These are phyloP conservation scores for Erynnis tages DNA, from an alignment of 2,888 invertebrate species.

Conservation along the genomic window DNA sequence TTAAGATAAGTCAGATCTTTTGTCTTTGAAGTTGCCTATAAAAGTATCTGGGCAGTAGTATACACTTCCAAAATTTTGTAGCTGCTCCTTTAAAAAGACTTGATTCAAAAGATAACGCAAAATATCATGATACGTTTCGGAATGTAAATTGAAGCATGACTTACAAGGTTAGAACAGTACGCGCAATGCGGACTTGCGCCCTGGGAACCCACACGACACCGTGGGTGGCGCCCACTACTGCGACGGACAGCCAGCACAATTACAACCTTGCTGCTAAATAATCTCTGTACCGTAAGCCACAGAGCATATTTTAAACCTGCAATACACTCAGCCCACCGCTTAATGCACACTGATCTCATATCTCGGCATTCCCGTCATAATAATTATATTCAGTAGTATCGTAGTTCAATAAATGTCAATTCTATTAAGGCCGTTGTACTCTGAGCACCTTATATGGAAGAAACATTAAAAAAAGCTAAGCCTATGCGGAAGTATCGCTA, in stretches of 20 bases:
- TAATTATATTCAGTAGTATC: slow-evolving; percentile 53
- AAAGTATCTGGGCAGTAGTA: too few species aligned
- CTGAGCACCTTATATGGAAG: neutral
- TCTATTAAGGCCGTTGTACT: neutral
- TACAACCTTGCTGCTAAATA: slow-evolving; percentile 28
- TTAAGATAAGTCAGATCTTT: too few species aligned
- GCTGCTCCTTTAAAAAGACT: too few species aligned
- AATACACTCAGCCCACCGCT: slow-evolving; percentile 34
- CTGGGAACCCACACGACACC: slow-evolving; percentile 48
- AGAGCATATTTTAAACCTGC: slow-evolving; percentile 17
- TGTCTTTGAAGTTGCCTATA: too few species aligned
- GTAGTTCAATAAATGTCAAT: slow-evolving; percentile 59
- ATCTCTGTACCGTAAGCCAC: slow-evolving; percentile 21
- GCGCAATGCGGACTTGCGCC: slow-evolving; percentile 70
- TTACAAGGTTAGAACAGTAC: slow-evolving; percentile 54
- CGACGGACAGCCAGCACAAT: slow-evolving; percentile 40
- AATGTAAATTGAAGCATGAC: slow-evolving; percentile 17
- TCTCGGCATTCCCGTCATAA: slow-evolving; percentile 56
- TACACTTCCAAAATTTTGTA: too few species aligned
- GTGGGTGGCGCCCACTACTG: slow-evolving; percentile 48
- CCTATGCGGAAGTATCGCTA: neutral
- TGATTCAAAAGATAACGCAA: neutral
- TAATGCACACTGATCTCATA: slow-evolving; percentile 58
- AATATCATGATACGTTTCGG: slow-evolving; percentile 6
- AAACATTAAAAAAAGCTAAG: neutral